Conservation (phyloP, 2,888 invertebrate genomes). For the Eupithecia vulgata region DNA sequence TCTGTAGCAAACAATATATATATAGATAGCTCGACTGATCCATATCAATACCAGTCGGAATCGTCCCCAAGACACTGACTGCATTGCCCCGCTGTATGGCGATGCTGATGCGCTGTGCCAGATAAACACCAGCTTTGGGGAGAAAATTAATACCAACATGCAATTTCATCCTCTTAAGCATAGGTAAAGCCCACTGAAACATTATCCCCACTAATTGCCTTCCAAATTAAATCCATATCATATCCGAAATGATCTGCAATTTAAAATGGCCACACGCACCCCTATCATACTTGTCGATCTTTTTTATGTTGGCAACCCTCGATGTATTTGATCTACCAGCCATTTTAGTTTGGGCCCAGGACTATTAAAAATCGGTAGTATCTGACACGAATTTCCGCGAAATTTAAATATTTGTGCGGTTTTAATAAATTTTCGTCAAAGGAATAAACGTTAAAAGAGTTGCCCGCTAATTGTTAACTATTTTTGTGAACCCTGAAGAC, state of each 20-base stretch:
- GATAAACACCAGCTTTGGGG: too few species aligned
- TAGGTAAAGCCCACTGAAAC: conserved; percentile 12
- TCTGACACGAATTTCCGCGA: not conserved
- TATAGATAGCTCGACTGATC: too few species aligned
- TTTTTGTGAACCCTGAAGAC: too few species aligned
- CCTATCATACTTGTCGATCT: conserved; percentile 36
- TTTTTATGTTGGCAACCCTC: conserved; percentile 36
- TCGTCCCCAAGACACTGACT: too few species aligned
- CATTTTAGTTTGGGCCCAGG: not conserved
- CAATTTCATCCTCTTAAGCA: not conserved
- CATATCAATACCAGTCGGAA: too few species aligned
- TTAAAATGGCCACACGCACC: conserved; percentile 45
- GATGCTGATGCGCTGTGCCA: too few species aligned
- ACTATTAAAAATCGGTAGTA: not conserved
- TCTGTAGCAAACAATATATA: too few species aligned
- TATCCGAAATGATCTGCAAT: conserved; percentile 48
- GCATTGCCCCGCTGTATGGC: too few species aligned
- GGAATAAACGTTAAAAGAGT: too few species aligned
- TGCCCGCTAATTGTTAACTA: too few species aligned
- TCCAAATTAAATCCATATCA: conserved; percentile 51
- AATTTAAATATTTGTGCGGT: not conserved
- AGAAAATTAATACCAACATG: not conserved
- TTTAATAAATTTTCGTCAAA: not conserved
- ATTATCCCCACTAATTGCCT: conserved; percentile 52
- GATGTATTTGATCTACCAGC: not conserved